A percentile compares a stretch with the other conserved stretches of the same genome.
Evolutionary conservation across 2,797 vertebrate genomes (phyloP).

Genomic region (Oceanodroma leucorhoa): DNA sequence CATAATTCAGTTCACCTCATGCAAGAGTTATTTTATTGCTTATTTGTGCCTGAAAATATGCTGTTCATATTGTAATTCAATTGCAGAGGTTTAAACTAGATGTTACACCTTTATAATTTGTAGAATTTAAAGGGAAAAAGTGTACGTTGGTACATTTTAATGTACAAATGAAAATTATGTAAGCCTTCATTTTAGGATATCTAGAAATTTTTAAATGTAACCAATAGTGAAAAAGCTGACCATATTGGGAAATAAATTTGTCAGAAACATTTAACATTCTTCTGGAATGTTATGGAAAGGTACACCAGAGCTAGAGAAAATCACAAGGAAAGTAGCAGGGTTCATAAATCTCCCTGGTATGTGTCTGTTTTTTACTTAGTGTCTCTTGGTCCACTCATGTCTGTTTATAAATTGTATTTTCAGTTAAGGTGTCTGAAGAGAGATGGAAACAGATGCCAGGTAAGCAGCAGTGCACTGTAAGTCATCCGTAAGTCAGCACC

Average conservation of each 20-base stretch:
- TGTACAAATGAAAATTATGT: neutral
- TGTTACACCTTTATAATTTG: neutral
- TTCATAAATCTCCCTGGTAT: neutral
- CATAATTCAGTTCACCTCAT: neutral
- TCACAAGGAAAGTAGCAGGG: neutral
- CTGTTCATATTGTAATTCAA: neutral
- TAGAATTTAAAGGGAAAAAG: neutral
- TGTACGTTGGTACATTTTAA: neutral
- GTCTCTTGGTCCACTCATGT: neutral
- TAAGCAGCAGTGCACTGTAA: constrained; percentile 5
- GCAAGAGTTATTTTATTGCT: neutral
- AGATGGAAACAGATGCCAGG: constrained; percentile 62
- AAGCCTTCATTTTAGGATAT: neutral
- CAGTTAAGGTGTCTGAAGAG: constrained; percentile 58
- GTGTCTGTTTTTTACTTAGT: neutral
- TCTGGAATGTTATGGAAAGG: neutral
- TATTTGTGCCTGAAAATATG: neutral
- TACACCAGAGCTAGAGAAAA: neutral
- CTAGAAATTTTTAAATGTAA: neutral
- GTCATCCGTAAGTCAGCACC: neutral
- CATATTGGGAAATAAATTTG: neutral
- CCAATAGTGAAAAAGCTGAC: neutral
- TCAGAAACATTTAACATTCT: neutral
- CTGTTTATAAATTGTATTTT: constrained; percentile 40
- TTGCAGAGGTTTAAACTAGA: neutral